Base-by-base conservation (phyloP, 2,113 vertebrate species). In the Pomatostomus ruficeps region DNA sequence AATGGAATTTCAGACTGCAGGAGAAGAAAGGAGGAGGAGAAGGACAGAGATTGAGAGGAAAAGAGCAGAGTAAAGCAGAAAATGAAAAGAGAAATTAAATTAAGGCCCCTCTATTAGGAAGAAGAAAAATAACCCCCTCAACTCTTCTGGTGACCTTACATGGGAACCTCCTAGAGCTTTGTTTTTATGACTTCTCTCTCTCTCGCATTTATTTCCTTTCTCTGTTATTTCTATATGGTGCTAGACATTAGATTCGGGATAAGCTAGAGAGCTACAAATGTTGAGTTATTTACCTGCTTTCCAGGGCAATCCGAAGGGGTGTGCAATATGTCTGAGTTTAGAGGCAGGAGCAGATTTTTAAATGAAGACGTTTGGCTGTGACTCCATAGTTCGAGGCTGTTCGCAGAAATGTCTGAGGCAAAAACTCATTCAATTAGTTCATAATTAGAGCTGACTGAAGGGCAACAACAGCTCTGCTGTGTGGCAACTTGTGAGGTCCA, bases 401-500 rank as follows among this genome's bases (percentile, higher is more conserved):
- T 86, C 6, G 1, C 45, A 91, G 86, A 75, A 84, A 91, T 0
- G 14, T 81, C 75, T 90, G 76, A 92, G 81, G 67, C 73, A 84
- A 88, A 96, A 92, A 3, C 52, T 57, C 65, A 23, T 68, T 76
- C 61, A 86, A 70, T 90, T 88, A 75, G 19, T 49, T 89, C 68
- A 40, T 81, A 93, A 92, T 89, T 87, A 81, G 15, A 87, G 76
- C 68, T 95, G 80, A 81, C 86, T 96, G 73, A 84, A 91, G 36
- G 73, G 62, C 95, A 92, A 40, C 48, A 88, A 61, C 81, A 68
- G 40, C 22, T 87, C 80, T 92, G 79, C 48, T 91, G 4, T 75
- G 73, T 89, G 91, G 83, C 96, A 93, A 11, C 95, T 89, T 97
- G 95, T 92, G 96, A 91, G 94, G 95, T 97, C 96, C 83, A 80